Conservation (phyloP, 2,888 invertebrate genomes). For the Choreutis nemorana region DNA sequence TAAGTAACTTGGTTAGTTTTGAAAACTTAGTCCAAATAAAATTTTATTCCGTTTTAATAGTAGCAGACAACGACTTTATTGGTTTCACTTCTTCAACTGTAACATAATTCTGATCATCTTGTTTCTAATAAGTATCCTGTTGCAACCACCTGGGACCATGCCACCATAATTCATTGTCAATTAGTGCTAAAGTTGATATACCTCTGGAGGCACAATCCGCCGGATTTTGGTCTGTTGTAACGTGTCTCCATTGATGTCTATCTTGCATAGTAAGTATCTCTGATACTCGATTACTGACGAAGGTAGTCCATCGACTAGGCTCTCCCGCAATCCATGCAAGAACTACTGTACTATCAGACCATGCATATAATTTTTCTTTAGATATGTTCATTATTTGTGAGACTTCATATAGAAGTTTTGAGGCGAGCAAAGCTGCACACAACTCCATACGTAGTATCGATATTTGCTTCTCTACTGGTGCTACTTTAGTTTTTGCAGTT, state of each 20-base stretch:
- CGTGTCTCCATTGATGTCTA: slow-evolving; percentile 13
- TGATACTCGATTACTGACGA: slow-evolving; percentile 15
- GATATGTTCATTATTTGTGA: slow-evolving; percentile 1
- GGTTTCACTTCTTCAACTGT: slow-evolving; percentile 8
- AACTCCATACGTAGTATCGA: slow-evolving; percentile 15
- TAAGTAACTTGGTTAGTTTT: slow-evolving; percentile 6
- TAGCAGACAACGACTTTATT: slow-evolving; percentile 1
- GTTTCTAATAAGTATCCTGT: not conserved
- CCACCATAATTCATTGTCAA: slow-evolving; percentile 11
- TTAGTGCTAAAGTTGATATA: slow-evolving; percentile 9
- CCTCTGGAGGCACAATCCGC: slow-evolving; percentile 19
- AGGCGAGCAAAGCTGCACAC: slow-evolving; percentile 10
- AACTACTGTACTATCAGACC: slow-evolving; percentile 16
- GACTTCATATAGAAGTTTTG: slow-evolving; percentile 9
- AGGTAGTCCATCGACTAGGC: slow-evolving; percentile 17
- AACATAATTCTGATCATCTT: not conserved
- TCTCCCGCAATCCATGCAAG: slow-evolving; percentile 13
- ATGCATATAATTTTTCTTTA: slow-evolving; percentile 6
- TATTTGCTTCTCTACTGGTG: no score
- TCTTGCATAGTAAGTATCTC: slow-evolving; percentile 12
- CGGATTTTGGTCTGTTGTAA: slow-evolving; percentile 13
- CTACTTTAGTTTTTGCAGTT: not conserved
- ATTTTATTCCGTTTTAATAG: not conserved
- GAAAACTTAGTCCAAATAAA: slow-evolving; percentile 10
- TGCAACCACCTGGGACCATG: slow-evolving; percentile 10